Evolutionary conservation across 1,140 invertebrate species (phyloP).

Genomic region (Zaprionus inermis): DNA sequence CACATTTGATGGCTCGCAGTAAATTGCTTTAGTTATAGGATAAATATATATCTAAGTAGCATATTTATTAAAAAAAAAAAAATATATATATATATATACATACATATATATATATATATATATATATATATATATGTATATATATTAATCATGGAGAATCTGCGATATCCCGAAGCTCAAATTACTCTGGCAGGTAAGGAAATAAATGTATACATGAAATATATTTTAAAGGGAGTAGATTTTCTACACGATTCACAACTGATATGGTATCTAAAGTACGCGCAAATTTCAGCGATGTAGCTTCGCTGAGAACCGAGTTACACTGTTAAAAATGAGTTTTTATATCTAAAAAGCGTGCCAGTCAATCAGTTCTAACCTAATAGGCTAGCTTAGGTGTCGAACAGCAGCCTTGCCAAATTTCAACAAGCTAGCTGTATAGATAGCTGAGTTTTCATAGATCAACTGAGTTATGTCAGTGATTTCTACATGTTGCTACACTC

Average conservation of each 20-base stretch:
- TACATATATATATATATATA: neutral
- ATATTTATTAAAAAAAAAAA: constrained; percentile 8
- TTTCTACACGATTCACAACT: neutral
- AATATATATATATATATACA: neutral
- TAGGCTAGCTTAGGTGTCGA: neutral
- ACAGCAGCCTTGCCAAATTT: neutral
- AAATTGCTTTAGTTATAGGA: neutral
- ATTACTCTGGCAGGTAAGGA: neutral
- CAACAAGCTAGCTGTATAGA: neutral
- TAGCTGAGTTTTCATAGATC: neutral
- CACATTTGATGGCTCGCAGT: neutral
- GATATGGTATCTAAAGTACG: neutral
- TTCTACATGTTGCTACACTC: neutral
- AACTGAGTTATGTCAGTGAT: neutral
- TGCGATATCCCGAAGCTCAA: neutral
- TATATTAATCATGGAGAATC: neutral
- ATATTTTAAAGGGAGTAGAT: neutral
- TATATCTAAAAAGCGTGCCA: neutral
- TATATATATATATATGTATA: neutral
- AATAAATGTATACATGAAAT: neutral
- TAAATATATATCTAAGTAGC: neutral
- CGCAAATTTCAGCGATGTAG: neutral
- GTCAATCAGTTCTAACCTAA: neutral
- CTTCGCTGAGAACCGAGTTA: neutral
- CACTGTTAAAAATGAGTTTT: too few species aligned